These are phyloP conservation scores for Stigmatopora nigra DNA, from an alignment of 2,113 vertebrate species.

Conservation along the genomic window DNA sequence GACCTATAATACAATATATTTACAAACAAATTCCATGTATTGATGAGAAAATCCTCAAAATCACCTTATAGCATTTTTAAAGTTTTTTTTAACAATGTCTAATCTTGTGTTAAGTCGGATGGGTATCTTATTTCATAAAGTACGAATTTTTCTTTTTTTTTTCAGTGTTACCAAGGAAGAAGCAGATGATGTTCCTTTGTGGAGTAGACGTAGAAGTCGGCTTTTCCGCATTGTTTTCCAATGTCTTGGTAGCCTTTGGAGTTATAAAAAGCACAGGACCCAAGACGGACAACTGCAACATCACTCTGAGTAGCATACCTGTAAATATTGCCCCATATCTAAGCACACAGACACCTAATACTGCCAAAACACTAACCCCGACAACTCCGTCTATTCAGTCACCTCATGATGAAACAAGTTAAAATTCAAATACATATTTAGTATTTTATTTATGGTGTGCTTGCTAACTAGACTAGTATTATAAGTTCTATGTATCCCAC, in stretches of 20 bases:
- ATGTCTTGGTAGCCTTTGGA: conserved; percentile 73
- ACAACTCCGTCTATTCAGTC: neutral
- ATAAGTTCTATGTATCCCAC: conserved; percentile 24
- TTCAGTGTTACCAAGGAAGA: conserved; percentile 62
- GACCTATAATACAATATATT: too few relatives aligned
- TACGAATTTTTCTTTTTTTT: neutral
- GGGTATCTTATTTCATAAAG: neutral
- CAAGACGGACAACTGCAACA: conserved; percentile 49
- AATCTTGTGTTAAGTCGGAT: neutral
- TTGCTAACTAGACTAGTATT: neutral
- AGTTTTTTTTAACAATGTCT: too few relatives aligned
- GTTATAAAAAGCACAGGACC: conserved; percentile 51
- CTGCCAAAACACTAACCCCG: conserved; percentile 2
- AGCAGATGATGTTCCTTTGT: conserved; percentile 63
- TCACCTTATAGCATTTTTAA: too few relatives aligned
- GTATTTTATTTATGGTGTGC: neutral
- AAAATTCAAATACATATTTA: neutral
- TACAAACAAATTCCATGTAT: too few relatives aligned
- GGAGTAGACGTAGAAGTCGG: conserved; percentile 67
- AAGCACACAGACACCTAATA: neutral
- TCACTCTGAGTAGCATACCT: conserved; percentile 58
- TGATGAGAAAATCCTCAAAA: too few relatives aligned
- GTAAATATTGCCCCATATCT: conserved; percentile 62
- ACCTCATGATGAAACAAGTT: neutral
- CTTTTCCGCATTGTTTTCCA: conserved; percentile 77